phyloP scores from a whole-genome alignment of 1,140 invertebrate genomes.

The Pachypsylla venusta region DNA sequence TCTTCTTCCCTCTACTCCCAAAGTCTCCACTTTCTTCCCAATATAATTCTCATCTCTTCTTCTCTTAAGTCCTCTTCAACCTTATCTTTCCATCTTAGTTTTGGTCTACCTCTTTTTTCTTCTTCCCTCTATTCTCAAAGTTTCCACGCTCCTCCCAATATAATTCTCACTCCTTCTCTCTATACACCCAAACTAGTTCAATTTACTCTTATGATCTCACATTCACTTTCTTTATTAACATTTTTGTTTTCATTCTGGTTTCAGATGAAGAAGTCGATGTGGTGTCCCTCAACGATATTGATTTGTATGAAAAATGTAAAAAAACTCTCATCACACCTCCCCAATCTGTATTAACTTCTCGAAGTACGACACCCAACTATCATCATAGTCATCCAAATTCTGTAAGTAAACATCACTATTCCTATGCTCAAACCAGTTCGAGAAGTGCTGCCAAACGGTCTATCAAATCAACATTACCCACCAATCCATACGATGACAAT shows the following conservation, averaged over 20 bases:
- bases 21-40: not conserved
- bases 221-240: too few species aligned
- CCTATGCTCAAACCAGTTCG: not conserved
- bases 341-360: not conserved
- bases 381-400: not conserved
- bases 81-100: not conserved
- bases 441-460: not conserved
- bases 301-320: not conserved
- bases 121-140: not conserved
- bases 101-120: not conserved
- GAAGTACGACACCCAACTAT: not conserved
- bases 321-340: not conserved
- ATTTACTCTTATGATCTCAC: too few species aligned
- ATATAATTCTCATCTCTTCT: not conserved
- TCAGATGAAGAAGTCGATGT: constrained; percentile 4
- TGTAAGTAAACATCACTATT: not conserved
- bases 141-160: not conserved
- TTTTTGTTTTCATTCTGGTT: too few species aligned
- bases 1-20: not conserved
- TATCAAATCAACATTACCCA: not conserved
- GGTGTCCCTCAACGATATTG: not conserved
- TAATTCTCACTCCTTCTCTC: not conserved
- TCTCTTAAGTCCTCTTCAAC: not conserved
- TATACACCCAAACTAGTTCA: not conserved
- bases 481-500: constrained; percentile 4